Percentiles rank a stretch among this genome's conserved stretches.
Evolutionary conservation across 1,140 invertebrate genomes (phyloP).

Genomic region (Eciton burchellii): DNA sequence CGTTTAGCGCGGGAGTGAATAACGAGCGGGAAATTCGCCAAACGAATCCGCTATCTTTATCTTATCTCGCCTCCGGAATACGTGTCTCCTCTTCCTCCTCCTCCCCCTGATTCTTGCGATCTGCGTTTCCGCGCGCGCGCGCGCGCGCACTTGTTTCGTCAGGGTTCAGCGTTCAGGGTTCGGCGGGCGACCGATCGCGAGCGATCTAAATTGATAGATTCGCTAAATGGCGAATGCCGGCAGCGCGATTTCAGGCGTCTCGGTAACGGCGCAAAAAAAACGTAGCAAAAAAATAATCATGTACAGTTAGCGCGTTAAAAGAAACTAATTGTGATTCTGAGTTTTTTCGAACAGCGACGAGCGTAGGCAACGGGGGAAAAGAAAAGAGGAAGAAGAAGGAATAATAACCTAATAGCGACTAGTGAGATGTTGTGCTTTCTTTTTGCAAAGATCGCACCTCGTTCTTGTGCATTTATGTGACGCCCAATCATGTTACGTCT

Average conservation of each 20-base stretch:
- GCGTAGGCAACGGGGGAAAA: too few relatives aligned
- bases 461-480: slow-evolving; percentile 80
- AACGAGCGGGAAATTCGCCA: too few relatives aligned
- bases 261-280: not conserved
- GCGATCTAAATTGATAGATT: slow-evolving; percentile 3
- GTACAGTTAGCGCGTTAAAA: not conserved
- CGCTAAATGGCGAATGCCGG: not conserved
- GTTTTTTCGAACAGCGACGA: slow-evolving; percentile 22
- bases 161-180: too few relatives aligned
- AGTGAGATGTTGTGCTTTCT: slow-evolving; percentile 44
- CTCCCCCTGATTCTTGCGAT: not conserved
- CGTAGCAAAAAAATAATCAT: slow-evolving; percentile 17
- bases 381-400: slow-evolving; percentile 39
- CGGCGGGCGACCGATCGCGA: too few relatives aligned
- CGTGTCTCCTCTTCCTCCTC: too few relatives aligned
- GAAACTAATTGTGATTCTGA: not conserved
- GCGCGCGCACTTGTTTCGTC: not conserved
- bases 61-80: too few relatives aligned
- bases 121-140: not conserved
- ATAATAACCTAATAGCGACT: slow-evolving; percentile 39
- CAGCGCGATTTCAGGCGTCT: slow-evolving; percentile 19
- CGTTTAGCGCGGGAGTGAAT: too few relatives aligned
- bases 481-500: slow-evolving; percentile 74
- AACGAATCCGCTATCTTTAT: not conserved
- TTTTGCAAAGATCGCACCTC: slow-evolving; percentile 28